A percentile compares a stretch with the other conserved stretches of the same genome.
Evolutionary conservation across 2,888 invertebrate species (phyloP).

Genomic region (Acanthococcus lagerstroemiae): DNA sequence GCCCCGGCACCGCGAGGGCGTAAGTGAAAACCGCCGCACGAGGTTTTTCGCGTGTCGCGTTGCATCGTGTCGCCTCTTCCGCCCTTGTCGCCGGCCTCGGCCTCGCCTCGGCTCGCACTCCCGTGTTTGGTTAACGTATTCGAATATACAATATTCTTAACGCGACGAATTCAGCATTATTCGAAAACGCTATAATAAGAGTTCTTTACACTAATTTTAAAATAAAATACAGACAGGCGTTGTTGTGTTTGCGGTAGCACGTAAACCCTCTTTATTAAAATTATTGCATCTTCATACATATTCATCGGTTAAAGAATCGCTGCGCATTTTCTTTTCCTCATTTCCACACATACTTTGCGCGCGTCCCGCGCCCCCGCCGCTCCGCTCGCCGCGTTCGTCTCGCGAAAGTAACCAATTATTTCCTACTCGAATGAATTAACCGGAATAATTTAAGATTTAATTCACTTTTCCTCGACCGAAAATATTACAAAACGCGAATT

Average conservation of each 20-base stretch:
- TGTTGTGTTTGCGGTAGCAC: conserved; percentile 25
- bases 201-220: conserved; percentile 27
- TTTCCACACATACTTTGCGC: conserved; percentile 18
- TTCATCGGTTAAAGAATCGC: conserved; percentile 28
- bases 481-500: too few species aligned
- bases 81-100: too few species aligned
- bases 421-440: conserved; percentile 25
- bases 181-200: conserved; percentile 24
- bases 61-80: too few species aligned
- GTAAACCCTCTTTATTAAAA: conserved; percentile 30
- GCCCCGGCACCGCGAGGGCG: too few species aligned
- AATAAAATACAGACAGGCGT: conserved; percentile 29
- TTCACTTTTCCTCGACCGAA: conserved; percentile 7
- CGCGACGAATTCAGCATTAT: conserved; percentile 24
- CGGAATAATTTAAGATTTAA: conserved; percentile 24
- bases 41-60: too few species aligned
- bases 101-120: too few species aligned
- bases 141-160: conserved; percentile 21
- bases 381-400: conserved; percentile 1
- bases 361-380: background rate
- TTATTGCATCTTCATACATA: conserved; percentile 30
- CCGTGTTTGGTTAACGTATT: conserved; percentile 13
- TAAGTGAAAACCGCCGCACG: too few species aligned
- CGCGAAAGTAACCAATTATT: conserved; percentile 27
- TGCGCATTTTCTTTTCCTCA: conserved; percentile 30